Evolutionary conservation across 2,888 invertebrate genomes (phyloP).

Genomic region (Coelinius sp.): DNA sequence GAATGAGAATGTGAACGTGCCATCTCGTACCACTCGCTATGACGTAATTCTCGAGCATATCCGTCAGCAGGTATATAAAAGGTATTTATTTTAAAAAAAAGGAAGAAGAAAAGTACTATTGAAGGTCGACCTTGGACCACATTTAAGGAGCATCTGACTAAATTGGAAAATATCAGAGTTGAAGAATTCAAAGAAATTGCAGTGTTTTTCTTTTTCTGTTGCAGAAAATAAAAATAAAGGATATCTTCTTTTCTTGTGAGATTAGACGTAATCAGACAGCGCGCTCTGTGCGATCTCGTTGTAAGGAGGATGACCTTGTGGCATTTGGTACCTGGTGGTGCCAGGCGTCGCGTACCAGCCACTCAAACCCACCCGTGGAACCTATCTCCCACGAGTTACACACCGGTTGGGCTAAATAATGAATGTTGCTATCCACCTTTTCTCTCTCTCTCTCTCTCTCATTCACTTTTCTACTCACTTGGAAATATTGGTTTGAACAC

Average conservation of each 20-base stretch:
- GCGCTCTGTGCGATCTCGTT: constrained; percentile 48
- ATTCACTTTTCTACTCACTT: neutral
- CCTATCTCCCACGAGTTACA: constrained; percentile 24
- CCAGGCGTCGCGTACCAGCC: constrained; percentile 59
- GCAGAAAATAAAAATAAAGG: neutral
- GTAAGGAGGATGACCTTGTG: constrained; percentile 66
- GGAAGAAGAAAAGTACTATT: neutral
- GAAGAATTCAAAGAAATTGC: neutral
- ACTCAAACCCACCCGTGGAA: constrained; percentile 12
- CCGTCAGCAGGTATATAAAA: neutral
- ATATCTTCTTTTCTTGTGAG: neutral
- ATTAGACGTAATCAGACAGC: constrained; percentile 36
- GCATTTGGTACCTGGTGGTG: constrained; percentile 69
- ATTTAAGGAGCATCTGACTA: neutral
- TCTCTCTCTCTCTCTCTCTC: neutral
- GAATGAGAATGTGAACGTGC: constrained; percentile 33
- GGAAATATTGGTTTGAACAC: neutral
- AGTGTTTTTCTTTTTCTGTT: neutral
- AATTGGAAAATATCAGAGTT: neutral
- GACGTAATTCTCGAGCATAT: constrained; percentile 37
- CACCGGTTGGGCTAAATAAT: constrained; percentile 26
- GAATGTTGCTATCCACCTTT: constrained; percentile 14
- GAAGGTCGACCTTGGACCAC: neutral
- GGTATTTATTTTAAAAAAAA: neutral
- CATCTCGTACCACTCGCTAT: constrained; percentile 45